phyloP scores from a whole-genome alignment of 2,113 vertebrate genomes.

The Perognathus longimembris region DNA sequence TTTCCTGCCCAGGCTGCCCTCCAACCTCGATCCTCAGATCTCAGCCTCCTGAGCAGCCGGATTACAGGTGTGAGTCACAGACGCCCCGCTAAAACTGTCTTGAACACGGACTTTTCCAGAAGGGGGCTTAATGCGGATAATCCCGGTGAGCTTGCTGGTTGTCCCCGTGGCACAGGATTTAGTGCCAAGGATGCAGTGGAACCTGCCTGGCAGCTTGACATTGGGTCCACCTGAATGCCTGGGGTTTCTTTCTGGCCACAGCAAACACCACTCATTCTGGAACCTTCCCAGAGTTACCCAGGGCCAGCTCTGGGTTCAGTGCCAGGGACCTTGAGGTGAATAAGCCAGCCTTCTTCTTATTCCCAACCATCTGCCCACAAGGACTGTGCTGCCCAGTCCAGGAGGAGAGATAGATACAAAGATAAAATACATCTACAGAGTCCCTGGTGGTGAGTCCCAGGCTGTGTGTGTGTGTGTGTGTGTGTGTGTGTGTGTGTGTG shows the following conservation, averaged over 20 bases:
- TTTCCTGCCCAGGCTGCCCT: no score
- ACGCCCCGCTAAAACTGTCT: neutral
- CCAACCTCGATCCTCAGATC: no score
- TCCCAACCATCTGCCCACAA: neutral
- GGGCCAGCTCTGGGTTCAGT: neutral
- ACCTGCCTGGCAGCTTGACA: neutral
- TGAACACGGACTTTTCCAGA: neutral
- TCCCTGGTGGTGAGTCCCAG: neutral
- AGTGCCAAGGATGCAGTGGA: neutral
- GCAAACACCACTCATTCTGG: neutral
- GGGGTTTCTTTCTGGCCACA: neutral
- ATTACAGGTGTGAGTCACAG: no score
- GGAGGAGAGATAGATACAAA: neutral
- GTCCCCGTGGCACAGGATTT: neutral
- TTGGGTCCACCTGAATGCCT: neutral
- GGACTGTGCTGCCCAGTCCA: neutral
- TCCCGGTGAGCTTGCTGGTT: neutral
- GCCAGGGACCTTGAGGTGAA: neutral
- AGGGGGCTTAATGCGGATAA: neutral
- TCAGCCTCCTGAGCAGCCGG: no score
- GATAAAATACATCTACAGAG: rapidly evolving
- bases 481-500: no score
- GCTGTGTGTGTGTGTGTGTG: neutral
- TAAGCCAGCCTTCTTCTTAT: neutral
- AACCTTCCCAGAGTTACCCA: neutral